Base-by-base conservation (phyloP, 92 coral and sea anemone genomes). In the Montipora capitata region DNA sequence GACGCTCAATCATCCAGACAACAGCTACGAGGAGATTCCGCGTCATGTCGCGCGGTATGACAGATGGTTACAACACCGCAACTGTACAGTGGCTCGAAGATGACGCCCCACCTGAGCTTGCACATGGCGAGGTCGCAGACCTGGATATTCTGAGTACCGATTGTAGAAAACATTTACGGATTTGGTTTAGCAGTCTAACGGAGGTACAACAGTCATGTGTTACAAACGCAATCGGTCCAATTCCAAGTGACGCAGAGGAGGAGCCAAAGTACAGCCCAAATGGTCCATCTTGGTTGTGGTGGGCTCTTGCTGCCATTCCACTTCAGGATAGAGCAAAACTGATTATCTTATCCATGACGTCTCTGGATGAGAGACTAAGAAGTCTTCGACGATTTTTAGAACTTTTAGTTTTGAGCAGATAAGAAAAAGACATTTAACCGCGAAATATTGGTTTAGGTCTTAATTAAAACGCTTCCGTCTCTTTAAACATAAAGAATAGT, bases 281-380 rank as follows among this genome's bases (percentile, higher is more conserved):
- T 56, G 95, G 98, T 5, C 96, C 96, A 0, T 72, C 82, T 0
- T 96, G 99, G 98, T 62, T 92, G 5, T 96, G 99, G 99, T 96
- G 99, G 99, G 94, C 91, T 4, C 65, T 96, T 40, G 96, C 95
- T 3, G 98, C 98, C 0, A 74, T 95, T 40, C 99, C 99, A 11
- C 80, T 96, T 39, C 87, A 91, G 61, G 87, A 85, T 72, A 93
- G 88, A 40, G 96, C 98, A 18, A 96, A 96, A 66, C 92, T 87
- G 5, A 95, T 95, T 57, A 93, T 96, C 20, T 85, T 96, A 51
- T 90, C 98, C 12, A 96, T 96, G 99, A 89, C 93, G 3, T 95
- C 99, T 3, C 81, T 91, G 7, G 83, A 82, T 1, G 98, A 96
- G 75, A 89, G 99, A 59, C 91, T 96, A 10, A 84, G 82, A 61